phyloP scores from a whole-genome alignment of 2,797 vertebrate genomes.

The Oreochromis grahami region DNA sequence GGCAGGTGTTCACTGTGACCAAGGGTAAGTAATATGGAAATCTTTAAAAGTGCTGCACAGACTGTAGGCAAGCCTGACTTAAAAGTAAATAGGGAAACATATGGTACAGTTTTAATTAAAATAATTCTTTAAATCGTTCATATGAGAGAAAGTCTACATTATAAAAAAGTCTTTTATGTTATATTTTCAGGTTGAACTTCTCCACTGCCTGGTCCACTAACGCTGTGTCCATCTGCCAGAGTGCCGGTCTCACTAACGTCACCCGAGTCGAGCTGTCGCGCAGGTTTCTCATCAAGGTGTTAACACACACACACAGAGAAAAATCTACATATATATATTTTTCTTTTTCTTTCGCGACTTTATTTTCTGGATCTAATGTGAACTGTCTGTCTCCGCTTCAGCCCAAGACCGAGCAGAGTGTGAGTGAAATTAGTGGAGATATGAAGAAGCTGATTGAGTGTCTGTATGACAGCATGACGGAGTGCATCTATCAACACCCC shows the following conservation, averaged over 20 bases:
- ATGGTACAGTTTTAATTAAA: neutral
- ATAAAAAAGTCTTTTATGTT: neutral
- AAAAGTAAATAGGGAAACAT: neutral
- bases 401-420: conserved; percentile 19
- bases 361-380: neutral
- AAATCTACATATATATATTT: neutral
- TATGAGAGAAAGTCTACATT: neutral
- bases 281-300: conserved; percentile 84
- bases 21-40: neutral
- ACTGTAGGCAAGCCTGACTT: neutral
- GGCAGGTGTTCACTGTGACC: neutral
- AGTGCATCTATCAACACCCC: conserved; percentile 82
- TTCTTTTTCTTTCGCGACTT: neutral
- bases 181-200: conserved; percentile 82
- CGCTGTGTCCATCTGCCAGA: conserved; percentile 85
- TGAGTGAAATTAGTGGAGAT: conserved; percentile 31
- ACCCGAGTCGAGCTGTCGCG: conserved; percentile 83
- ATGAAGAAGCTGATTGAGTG: conserved; percentile 62
- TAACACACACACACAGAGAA: neutral
- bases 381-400: neutral
- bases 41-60: neutral
- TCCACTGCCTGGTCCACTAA: conserved; percentile 89
- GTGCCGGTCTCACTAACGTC: conserved; percentile 76
- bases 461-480: conserved; percentile 87
- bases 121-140: neutral